Conservation (phyloP, 2,113 vertebrate genomes). For the Cynocephalus volans region DNA sequence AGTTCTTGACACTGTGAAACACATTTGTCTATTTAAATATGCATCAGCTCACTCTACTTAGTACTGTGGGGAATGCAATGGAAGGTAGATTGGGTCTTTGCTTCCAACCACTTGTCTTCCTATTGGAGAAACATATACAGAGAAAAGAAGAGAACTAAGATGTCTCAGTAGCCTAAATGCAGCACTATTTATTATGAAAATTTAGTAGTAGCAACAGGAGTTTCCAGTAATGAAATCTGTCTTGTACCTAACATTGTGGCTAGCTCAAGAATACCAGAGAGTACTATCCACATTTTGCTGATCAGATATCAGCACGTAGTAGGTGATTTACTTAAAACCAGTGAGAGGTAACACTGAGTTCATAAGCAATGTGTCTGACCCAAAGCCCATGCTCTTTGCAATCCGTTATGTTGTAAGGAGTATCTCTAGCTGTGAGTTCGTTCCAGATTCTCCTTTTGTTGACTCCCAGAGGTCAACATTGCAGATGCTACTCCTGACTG, state of each 20-base stretch:
- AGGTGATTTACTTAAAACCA: not conserved
- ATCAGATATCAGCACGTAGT: rapidly evolving
- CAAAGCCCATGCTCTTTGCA: rapidly evolving
- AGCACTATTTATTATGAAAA: not conserved
- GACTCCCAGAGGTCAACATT: not conserved
- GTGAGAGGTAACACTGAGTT: too few relatives aligned
- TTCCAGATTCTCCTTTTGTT: too few relatives aligned
- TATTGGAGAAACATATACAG: not conserved
- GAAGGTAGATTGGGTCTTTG: not conserved
- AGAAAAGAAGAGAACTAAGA: not conserved
- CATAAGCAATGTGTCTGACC: rapidly evolving
- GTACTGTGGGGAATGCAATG: rapidly evolving
- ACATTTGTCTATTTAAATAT: rapidly evolving
- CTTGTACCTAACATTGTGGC: too few relatives aligned
- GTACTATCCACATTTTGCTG: too few relatives aligned
- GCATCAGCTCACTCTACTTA: rapidly evolving
- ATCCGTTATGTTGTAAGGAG: rapidly evolving
- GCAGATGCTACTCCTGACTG: not conserved
- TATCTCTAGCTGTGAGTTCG: not conserved
- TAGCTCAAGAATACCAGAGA: not conserved
- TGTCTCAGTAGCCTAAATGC: too few relatives aligned
- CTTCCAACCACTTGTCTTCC: not conserved
- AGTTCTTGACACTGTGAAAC: not conserved
- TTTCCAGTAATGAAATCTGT: not conserved
- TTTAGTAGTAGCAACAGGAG: too few relatives aligned